phyloP scores from a whole-genome alignment of 2,113 vertebrate species.

The Condylura cristata region DNA sequence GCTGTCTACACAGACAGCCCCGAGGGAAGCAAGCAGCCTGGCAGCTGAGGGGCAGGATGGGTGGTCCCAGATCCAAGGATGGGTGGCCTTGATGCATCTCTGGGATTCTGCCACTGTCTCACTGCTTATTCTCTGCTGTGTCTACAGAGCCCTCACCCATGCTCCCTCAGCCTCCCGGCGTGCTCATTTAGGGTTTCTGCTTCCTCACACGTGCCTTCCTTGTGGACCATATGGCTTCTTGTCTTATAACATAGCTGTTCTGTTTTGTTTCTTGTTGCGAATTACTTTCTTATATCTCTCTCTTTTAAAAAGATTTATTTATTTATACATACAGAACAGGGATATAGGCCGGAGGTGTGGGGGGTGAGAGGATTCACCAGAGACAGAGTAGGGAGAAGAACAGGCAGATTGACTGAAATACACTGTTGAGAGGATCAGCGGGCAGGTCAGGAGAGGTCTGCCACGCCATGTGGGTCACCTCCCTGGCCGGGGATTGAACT shows the following conservation, averaged over 20 bases:
- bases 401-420: too few species aligned
- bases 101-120: background rate
- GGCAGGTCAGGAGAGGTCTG: too few species aligned
- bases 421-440: too few species aligned
- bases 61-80: background rate
- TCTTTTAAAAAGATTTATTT: too few species aligned
- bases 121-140: accelerated
- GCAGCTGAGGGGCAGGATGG: too few species aligned
- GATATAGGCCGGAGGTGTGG: too few species aligned
- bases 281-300: background rate
- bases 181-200: background rate
- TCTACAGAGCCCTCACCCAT: background rate
- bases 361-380: too few species aligned
- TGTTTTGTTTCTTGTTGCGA: background rate
- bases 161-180: background rate
- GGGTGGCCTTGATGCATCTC: background rate
- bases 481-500: too few species aligned
- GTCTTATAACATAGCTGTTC: background rate
- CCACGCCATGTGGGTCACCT: too few species aligned
- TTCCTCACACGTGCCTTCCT: background rate
- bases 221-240: background rate
- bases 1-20: background rate
- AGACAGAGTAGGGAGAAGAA: too few species aligned
- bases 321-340: too few species aligned
- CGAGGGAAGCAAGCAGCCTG: background rate